Conservation (phyloP, 2,888 invertebrate species). For the Coelogynopora nodosa region DNA sequence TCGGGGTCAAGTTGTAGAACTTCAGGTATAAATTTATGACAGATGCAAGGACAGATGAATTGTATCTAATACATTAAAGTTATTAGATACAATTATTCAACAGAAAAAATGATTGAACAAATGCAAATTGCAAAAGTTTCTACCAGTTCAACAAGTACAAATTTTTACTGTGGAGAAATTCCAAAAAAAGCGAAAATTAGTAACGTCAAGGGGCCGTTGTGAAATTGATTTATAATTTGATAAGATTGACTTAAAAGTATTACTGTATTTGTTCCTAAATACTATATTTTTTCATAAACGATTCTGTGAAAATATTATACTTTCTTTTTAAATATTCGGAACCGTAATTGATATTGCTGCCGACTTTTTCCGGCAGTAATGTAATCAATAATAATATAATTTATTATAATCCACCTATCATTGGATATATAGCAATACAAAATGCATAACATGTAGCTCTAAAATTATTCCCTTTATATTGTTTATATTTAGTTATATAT, state of each 20-base stretch:
- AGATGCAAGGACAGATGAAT: too few species aligned
- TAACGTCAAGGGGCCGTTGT: background rate
- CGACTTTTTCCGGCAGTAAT: background rate
- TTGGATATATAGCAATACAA: background rate
- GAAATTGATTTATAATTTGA: background rate
- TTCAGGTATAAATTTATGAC: slow-evolving; percentile 17
- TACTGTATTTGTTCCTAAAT: background rate
- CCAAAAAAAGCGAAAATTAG: slow-evolving; percentile 10
- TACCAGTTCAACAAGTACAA: background rate
- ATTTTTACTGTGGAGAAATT: background rate
- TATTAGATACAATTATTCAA: background rate
- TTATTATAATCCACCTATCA: background rate
- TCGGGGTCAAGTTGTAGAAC: slow-evolving; percentile 9
- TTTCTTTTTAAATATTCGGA: background rate
- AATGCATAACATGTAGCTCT: too few species aligned
- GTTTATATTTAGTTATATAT: too few species aligned
- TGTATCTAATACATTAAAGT: too few species aligned
- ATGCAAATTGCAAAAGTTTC: slow-evolving; percentile 3
- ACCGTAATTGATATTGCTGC: background rate
- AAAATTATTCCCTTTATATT: too few species aligned
- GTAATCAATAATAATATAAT: background rate
- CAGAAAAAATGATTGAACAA: slow-evolving; percentile 21
- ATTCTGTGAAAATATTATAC: background rate
- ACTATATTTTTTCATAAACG: background rate
- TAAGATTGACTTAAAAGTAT: background rate